phyloP scores from a whole-genome alignment of 2,888 invertebrate species.

The Apamea epomidion region DNA sequence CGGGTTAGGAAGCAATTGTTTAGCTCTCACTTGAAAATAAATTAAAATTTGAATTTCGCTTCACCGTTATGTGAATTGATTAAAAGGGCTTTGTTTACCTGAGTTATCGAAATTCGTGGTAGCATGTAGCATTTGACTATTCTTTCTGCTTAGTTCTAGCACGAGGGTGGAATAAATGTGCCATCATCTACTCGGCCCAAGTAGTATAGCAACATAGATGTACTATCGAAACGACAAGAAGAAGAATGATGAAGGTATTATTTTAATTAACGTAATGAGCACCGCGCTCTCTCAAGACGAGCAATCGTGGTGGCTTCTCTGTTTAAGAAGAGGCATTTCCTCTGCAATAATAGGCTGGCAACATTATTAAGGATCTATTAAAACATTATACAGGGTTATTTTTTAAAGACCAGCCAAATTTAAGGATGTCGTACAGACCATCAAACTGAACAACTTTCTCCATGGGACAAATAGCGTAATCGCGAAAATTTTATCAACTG shows the following conservation, averaged over 20 bases:
- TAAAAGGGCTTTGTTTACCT: neutral
- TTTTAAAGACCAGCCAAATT: no score
- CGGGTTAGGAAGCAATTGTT: slow-evolving; percentile 3
- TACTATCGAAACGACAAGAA: no score
- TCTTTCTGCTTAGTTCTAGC: neutral
- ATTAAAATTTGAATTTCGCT: slow-evolving; percentile 12
- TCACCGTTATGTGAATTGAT: neutral
- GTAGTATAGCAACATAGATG: no score
- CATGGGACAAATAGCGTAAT: no score
- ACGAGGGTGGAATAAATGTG: neutral
- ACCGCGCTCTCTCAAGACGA: neutral
- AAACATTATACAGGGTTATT: no score
- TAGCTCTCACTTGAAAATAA: slow-evolving; percentile 1
- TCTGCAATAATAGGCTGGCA: neutral
- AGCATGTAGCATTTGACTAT: neutral
- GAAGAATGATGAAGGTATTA: no score
- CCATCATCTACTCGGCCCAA: no score
- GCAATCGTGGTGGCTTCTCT: neutral
- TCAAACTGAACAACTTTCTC: no score
- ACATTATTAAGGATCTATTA: no score
- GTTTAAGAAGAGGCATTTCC: neutral
- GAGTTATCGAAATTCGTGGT: neutral
- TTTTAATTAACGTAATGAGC: neutral
- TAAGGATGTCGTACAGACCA: no score
- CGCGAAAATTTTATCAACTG: no score